Evolutionary conservation across 2,888 invertebrate genomes (phyloP), one percentile per base, ranked within the genome.

Genomic region (Eupsilia transversa): DNA sequence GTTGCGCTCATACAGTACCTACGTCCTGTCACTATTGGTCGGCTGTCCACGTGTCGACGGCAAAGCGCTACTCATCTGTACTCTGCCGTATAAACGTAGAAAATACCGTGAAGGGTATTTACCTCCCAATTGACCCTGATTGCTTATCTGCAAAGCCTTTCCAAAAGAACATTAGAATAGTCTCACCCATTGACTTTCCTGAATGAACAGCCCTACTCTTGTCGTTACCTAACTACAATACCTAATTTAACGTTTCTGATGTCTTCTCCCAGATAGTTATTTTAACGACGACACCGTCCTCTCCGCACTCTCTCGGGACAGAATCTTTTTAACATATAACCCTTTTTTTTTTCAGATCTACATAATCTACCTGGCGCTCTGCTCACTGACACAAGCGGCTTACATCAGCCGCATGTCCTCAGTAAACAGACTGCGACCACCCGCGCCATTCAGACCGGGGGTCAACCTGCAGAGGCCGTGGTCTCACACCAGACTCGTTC

Each of bases 391-490:
- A 23, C 91, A 94, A 61, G 93, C 94, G 7, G 93, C 92, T 5
- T 95, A 95, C 89, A 90, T 93, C 83, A 93, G 91, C 68, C 93
- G 95, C 4, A 93, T 96, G 93, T 82, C 92, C 0, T 86, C 90
- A 0, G 77, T 93, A 57, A 93, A 90, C 87, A 87, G 94, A 14
- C 68, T 92, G 61, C 86, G 94, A n/a, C 79, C 88, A 0, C 94
- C 94, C 1, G 88, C 92, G 0, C 91, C 92, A 4, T 95, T 96
- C 91, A 89, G 96, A 20, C 95, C 96, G 0, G 96, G 96, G 0
- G 90, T 94, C 60, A 89, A 89, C 67, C 80, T 95, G 82, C 93
- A 92, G 74, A 86, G 95, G 54, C 94, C 94, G 2, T 93, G 93
- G 93, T 84, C 79, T 4, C 93, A 91, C 23, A 93, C 89, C 23